Base-by-base conservation (phyloP, 2,113 vertebrate species). In the human (Homo sapiens) region DNA sequence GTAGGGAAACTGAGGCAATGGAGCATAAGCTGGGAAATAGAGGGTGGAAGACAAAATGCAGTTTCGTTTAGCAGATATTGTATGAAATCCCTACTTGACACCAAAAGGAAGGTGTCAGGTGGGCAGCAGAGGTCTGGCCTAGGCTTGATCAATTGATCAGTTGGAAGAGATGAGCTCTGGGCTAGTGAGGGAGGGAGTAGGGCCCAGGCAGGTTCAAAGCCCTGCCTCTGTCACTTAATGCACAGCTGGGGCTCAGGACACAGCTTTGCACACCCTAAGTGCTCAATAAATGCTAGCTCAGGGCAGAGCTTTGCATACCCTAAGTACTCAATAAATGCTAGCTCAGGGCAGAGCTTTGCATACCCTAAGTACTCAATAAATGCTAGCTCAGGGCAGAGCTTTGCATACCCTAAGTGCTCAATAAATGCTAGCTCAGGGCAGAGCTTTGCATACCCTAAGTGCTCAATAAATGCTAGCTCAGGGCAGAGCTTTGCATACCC, bases 331-430 rank as follows among this genome's bases (percentile, higher is more conserved):
- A 1, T 12, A 3, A 57, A 32, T 0, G 25, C 25, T 2, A 13
- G 38, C 27, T 45, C 1, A 0, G 61, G 72, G 57, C 57, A 9
- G 70, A 48, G 72, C 81, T 90, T 0, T 25, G 72, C 59, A 11
- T 13, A 6, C 3, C 0, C 0, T 20, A 30, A 38, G 48, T 1
- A 13, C 27, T 2, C 7, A 0, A 1, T 12, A 3, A 57, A 32
- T 0, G 20, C 25, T 2, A 12, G 38, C 27, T 45, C 1, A 0
- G 61, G 72, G 57, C 57, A 9, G 70, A 48, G 72, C 81, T 90
- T 0, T 25, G 72, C 59, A 11, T 13, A 6, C 3, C 0, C 0
- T 20, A 30, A 38, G 48, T 1, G 17, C 27, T 2, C 7, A 0
- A 1, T 12, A 3, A 57, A 32, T 0, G 20, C 25, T 2, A 12